A percentile compares a stretch with the other conserved stretches of the same genome.
Conservation (phyloP, 2,888 invertebrate species). For the Arenicola marina region DNA sequence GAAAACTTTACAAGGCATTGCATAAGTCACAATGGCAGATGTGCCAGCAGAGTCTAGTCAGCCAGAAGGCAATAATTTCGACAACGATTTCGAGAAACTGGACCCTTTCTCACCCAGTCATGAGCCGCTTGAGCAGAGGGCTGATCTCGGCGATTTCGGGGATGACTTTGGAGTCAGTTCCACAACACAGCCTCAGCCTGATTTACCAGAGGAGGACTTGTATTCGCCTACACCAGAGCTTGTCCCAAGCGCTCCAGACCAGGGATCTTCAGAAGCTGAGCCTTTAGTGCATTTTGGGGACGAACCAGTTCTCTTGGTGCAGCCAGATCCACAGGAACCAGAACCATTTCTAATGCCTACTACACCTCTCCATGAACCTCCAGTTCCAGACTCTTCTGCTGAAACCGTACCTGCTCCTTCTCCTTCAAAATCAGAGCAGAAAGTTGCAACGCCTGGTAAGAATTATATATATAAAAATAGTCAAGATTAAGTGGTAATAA, state of each 20-base stretch:
- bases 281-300: no score
- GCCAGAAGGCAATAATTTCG: conserved; percentile 21
- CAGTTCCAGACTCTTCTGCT: no score
- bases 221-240: no score
- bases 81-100: conserved; percentile 34
- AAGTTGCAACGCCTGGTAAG: no score
- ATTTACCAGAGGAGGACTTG: not conserved
- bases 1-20: not conserved
- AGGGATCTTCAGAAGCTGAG: conserved; percentile 1
- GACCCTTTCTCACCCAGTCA: conserved; percentile 3
- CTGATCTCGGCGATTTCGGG: not conserved
- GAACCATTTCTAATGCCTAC: no score
- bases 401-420: no score
- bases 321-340: no score
- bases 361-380: no score
- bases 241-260: no score
- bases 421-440: no score
- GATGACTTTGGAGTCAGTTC: not conserved
- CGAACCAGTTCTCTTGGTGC: no score
- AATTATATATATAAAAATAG: not conserved
- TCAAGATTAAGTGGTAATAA: not conserved
- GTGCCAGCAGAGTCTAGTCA: conserved; percentile 1
- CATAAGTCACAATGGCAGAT: not conserved
- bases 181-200: not conserved
- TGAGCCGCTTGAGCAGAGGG: not conserved